Conservation (phyloP, 2,797 vertebrate genomes). For the Siniperca undulata region DNA sequence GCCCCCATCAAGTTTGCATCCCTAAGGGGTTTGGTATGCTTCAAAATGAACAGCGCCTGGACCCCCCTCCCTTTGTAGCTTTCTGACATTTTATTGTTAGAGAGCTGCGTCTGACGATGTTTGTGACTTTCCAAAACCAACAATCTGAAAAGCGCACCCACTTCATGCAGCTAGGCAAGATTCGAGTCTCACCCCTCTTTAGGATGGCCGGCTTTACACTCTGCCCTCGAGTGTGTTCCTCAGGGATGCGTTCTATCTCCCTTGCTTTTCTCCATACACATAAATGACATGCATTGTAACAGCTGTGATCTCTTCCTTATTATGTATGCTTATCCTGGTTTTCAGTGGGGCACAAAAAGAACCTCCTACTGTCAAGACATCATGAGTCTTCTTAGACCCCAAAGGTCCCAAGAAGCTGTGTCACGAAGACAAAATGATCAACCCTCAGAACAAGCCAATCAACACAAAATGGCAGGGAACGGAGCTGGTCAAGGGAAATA, state of each 20-base stretch:
- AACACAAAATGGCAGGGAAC: not conserved
- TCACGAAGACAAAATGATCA: conserved; percentile 3
- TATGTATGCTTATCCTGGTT: not conserved
- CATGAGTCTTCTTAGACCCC: not conserved
- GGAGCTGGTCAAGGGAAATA: not conserved
- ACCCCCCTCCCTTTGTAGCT: not conserved
- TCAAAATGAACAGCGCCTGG: not conserved
- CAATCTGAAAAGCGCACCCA: not conserved
- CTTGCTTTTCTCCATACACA: conserved; percentile 9
- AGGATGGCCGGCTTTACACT: no score
- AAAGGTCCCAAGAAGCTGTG: not conserved
- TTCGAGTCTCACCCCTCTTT: not conserved
- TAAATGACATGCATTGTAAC: conserved; percentile 3
- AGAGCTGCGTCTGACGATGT: not conserved
- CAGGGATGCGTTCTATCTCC: conserved; percentile 2
- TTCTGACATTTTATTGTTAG: not conserved
- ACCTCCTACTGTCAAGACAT: not conserved
- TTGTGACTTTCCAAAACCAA: not conserved
- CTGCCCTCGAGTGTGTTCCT: not conserved
- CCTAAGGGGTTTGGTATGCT: not conserved
- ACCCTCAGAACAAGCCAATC: not conserved
- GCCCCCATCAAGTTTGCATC: not conserved
- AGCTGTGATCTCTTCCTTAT: not conserved
- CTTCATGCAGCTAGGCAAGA: not conserved
- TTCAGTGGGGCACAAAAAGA: not conserved